Percentiles rank a stretch among this genome's conserved stretches.
Conservation (phyloP, 2,888 invertebrate genomes). For the Volucella inflata region DNA sequence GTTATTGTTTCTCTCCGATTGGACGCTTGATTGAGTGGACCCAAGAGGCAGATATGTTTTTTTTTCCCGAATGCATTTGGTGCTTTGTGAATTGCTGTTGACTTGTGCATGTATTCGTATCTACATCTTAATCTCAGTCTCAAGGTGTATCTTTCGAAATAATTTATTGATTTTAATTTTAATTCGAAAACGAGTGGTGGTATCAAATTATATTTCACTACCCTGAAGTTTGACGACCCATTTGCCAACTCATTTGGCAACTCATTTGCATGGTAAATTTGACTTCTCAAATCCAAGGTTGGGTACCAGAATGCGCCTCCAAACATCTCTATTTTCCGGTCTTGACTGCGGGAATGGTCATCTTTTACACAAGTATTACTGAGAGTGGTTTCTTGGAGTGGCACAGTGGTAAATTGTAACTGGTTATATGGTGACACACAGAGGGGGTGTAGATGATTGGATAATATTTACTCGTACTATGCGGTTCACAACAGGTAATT, state of each 20-base stretch:
- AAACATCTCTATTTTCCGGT: not conserved
- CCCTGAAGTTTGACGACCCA: constrained; percentile 68
- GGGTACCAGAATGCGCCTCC: not conserved
- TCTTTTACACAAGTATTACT: constrained; percentile 40
- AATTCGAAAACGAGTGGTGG: constrained; percentile 44
- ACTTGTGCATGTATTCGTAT: constrained; percentile 38
- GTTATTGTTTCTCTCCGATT: constrained; percentile 66
- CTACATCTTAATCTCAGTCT: constrained; percentile 49
- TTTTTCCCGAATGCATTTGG: not conserved
- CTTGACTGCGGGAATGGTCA: constrained; percentile 52
- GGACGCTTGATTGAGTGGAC: constrained; percentile 40
- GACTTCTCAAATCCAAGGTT: not conserved
- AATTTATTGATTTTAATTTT: constrained; percentile 71
- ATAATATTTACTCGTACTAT: constrained; percentile 25
- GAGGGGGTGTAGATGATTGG: constrained; percentile 7
- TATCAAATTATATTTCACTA: constrained; percentile 44
- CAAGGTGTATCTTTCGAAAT: constrained; percentile 56
- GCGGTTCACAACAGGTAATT: constrained; percentile 64
- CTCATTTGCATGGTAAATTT: constrained; percentile 65
- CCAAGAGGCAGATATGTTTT: constrained; percentile 7
- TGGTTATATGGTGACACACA: constrained; percentile 13
- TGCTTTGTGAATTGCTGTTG: constrained; percentile 65
- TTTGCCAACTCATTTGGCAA: constrained; percentile 74
- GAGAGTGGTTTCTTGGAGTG: not conserved
- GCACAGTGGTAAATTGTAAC: not conserved